phyloP scores from a whole-genome alignment of 2,888 invertebrate genomes.

The Mesochorus sp. region DNA sequence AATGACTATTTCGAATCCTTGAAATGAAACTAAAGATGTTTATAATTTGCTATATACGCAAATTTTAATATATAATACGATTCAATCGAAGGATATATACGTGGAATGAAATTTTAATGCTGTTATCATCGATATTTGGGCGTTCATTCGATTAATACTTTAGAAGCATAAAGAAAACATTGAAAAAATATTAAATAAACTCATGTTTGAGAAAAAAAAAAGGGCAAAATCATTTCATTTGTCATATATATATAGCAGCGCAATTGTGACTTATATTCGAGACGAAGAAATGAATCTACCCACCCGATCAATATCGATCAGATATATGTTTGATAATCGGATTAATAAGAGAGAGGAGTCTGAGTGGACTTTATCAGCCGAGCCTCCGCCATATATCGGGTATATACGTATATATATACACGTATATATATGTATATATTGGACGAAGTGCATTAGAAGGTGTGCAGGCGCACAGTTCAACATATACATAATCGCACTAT shows the following conservation, averaged over 20 bases:
- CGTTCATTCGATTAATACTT: neutral
- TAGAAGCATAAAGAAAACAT: too few relatives aligned
- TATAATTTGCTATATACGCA: too few relatives aligned
- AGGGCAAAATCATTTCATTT: too few relatives aligned
- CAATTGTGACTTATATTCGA: too few relatives aligned
- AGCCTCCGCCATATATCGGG: conserved; percentile 6
- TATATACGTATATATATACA: too few relatives aligned
- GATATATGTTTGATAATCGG: neutral
- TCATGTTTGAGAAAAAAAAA: too few relatives aligned
- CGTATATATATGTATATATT: conserved; percentile 15
- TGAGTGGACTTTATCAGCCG: neutral
- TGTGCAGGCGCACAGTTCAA: conserved; percentile 7
- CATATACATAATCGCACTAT: conserved; percentile 30
- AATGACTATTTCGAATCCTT: neutral
- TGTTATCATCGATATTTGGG: too few relatives aligned
- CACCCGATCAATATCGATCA: neutral
- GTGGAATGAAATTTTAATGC: too few relatives aligned
- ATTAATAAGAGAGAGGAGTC: neutral
- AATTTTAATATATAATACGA: too few relatives aligned
- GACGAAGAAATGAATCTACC: conserved; percentile 2
- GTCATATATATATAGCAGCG: too few relatives aligned
- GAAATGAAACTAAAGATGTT: neutral
- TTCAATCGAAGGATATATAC: neutral
- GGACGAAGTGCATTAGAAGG: conserved; percentile 42
- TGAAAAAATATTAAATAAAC: too few relatives aligned